phyloP scores from a whole-genome alignment of 2,113 vertebrate species.

The Istiophorus platypterus region DNA sequence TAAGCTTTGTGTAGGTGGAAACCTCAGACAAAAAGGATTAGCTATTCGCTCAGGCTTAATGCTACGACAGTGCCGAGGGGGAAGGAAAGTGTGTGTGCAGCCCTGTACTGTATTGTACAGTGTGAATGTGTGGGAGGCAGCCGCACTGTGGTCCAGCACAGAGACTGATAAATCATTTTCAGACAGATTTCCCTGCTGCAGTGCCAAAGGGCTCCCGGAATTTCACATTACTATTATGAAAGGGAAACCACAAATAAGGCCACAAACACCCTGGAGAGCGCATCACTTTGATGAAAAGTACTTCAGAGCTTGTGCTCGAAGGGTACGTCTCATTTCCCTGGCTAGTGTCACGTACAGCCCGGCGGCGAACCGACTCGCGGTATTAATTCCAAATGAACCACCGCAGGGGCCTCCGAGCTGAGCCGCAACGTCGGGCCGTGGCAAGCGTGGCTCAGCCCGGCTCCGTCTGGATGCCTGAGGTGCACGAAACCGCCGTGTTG shows the following conservation, averaged over 20 bases:
- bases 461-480: not conserved
- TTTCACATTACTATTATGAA: not conserved
- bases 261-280: not conserved
- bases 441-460: not conserved
- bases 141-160: not conserved
- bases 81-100: not conserved
- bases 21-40: slow-evolving; percentile 49
- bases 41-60: slow-evolving; percentile 37
- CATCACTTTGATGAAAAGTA: not conserved
- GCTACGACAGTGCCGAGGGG: slow-evolving; percentile 13
- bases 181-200: slow-evolving; percentile 22
- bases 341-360: not conserved
- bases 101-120: not conserved
- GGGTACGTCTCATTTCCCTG: not conserved
- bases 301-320: not conserved
- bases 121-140: slow-evolving; percentile 23
- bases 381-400: slow-evolving; percentile 6
- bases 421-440: not conserved
- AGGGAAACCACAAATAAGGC: not conserved
- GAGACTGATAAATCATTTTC: slow-evolving; percentile 6
- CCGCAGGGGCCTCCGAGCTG: not conserved
- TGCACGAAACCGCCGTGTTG: not conserved
- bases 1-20: slow-evolving; percentile 40
- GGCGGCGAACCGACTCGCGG: not conserved
- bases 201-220: not conserved